Evolutionary conservation across 2,797 vertebrate species (phyloP), one percentile per base, ranked within the genome.

Genomic region (Halcyon leucocephala): DNA sequence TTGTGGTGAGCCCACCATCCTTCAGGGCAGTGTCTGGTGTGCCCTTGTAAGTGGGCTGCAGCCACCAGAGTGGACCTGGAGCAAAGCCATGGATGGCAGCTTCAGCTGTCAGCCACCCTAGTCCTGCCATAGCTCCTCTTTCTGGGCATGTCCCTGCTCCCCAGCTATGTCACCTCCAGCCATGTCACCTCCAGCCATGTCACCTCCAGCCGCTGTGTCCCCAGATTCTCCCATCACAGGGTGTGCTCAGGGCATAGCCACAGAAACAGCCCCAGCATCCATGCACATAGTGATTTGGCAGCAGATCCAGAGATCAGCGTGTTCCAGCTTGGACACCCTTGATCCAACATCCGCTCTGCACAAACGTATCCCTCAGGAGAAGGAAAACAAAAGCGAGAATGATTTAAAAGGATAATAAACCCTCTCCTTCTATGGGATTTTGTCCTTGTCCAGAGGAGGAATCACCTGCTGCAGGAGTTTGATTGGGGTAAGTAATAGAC

Each of bases 371-470:
- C 55, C 12, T 5, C 41, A 19, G 66, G 54, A 86, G 91, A 35
- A 69, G 46, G 76, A 48, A 87, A 83, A 91, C 61, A 91, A 92
- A 93, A 82, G 66, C 42, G 44, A 70, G 35, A 51, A 66, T 76
- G 31, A 84, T 94, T 88, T 86, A 62, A 82, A 70, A 80, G 58
- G 46, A 79, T 41, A 73, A 82, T 58, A 91, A 94, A 74, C 6
- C 17, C 58, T 31, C 44, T 83, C 31, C 62, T 93, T 83, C 82
- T 57, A 31, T 35, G 28, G 51, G 62, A 16, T 21, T 84, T 51
- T 76, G 39, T 83, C 77, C 44, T 91, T 86, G 52, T 41, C 77
- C 83, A 90, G 64, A 82, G 71, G 31, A 93, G 57, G 78, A 89
- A 64, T 70, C 61, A 67, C 70, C 90, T 86, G 33, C 81, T 49